Percentiles rank a stretch among this genome's conserved stretches.
Evolutionary conservation across 2,888 invertebrate genomes (phyloP).

Genomic region (Ornithoptera priamus): DNA sequence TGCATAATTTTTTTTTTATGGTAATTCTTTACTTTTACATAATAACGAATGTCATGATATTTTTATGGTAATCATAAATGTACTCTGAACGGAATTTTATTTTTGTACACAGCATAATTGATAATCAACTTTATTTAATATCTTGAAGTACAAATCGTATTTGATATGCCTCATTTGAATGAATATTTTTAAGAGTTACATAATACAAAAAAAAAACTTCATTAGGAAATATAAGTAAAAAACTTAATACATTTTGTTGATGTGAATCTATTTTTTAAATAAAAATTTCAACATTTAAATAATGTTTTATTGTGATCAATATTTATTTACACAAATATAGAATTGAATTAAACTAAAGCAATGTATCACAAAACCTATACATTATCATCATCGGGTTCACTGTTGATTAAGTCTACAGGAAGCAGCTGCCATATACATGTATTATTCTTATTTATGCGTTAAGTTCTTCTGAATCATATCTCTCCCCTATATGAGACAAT

Average conservation of each 20-base stretch:
- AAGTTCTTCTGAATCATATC: too few relatives aligned
- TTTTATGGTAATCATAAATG: not conserved
- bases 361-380: too few relatives aligned
- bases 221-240: slow-evolving; percentile 6
- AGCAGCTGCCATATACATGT: too few relatives aligned
- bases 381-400: too few relatives aligned
- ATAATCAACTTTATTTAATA: not conserved
- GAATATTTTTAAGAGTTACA: slow-evolving; percentile 2
- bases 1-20: not conserved
- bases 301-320: not conserved
- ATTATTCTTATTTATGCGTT: too few relatives aligned
- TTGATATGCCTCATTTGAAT: slow-evolving; percentile 1
- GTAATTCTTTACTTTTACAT: not conserved
- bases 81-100: not conserved
- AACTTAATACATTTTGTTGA: slow-evolving; percentile 10
- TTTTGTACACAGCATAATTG: slow-evolving; percentile 12
- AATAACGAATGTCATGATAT: not conserved
- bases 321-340: too few relatives aligned
- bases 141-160: slow-evolving; percentile 19
- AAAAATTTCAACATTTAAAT: slow-evolving; percentile 15
- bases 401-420: too few relatives aligned
- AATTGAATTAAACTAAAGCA: too few relatives aligned
- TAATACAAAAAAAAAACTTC: not conserved
- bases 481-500: too few relatives aligned
- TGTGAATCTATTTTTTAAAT: slow-evolving; percentile 26